Percentiles rank a stretch among this genome's conserved stretches.
Evolutionary conservation across 2,113 vertebrate genomes (phyloP).

Genomic region (Genyomyrus donnyi): DNA sequence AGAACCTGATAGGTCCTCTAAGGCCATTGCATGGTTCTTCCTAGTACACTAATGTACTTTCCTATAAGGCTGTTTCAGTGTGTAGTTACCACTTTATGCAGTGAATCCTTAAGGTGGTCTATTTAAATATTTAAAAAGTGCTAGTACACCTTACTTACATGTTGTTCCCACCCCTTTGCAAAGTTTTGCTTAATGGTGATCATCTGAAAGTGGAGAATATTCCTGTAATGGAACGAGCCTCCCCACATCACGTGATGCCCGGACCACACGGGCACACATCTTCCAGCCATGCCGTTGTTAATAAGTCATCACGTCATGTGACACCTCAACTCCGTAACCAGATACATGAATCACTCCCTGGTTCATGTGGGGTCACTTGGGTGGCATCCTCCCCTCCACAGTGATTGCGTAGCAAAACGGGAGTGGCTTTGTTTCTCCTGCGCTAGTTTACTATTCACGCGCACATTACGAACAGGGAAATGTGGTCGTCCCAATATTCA

Average conservation of each 20-base stretch:
- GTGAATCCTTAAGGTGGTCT: not conserved
- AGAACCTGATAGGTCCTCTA: not conserved
- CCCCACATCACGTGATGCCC: not conserved
- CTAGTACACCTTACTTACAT: not conserved
- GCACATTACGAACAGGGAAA: not conserved
- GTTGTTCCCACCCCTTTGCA: not conserved
- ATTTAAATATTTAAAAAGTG: not conserved
- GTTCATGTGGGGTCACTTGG: not conserved
- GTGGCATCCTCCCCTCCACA: not conserved
- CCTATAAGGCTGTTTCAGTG: not conserved
- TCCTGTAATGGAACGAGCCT: not conserved
- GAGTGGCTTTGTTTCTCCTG: not conserved
- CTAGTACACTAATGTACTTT: not conserved
- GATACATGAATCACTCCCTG: not conserved
- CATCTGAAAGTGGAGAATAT: not conserved
- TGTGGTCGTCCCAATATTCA: not conserved
- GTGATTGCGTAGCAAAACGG: not conserved
- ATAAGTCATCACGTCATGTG: not conserved
- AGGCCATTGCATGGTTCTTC: not conserved
- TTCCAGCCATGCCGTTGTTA: not conserved
- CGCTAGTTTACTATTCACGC: not conserved
- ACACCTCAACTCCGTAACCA: not conserved
- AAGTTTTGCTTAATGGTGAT: not conserved
- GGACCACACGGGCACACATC: not conserved
- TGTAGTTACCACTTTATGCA: not conserved